A percentile compares a stretch with the other conserved stretches of the same genome.
Conservation (phyloP, 2,888 invertebrate species). For the Globia sparganii region DNA sequence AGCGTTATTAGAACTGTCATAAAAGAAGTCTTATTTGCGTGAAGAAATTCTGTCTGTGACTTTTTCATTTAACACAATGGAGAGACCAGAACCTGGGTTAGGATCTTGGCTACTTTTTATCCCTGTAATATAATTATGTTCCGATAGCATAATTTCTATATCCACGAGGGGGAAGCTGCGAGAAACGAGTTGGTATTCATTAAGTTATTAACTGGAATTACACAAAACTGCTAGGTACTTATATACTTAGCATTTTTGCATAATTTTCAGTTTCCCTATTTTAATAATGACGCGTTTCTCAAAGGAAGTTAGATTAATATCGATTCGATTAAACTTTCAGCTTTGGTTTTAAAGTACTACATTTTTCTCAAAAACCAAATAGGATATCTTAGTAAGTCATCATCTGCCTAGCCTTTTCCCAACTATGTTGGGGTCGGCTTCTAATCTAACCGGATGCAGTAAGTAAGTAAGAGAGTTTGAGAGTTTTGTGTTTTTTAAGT, state of each 20-base stretch:
- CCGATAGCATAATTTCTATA: not conserved
- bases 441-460: too few relatives aligned
- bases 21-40: not conserved
- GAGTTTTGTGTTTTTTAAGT: too few relatives aligned
- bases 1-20: not conserved
- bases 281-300: conserved; percentile 23
- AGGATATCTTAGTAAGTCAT: too few relatives aligned
- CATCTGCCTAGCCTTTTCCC: too few relatives aligned
- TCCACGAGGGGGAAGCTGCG: not conserved
- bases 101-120: not conserved
- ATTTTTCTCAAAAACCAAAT: not conserved
- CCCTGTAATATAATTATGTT: not conserved
- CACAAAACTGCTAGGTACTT: not conserved
- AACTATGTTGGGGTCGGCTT: too few relatives aligned
- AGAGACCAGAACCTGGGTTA: not conserved
- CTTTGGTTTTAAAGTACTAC: not conserved
- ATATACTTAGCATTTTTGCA: not conserved
- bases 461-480: too few relatives aligned
- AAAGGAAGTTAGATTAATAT: conserved; percentile 26
- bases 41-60: not conserved
- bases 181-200: not conserved
- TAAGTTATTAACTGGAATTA: not conserved
- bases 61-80: not conserved
- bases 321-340: conserved; percentile 13
- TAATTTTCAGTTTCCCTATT: conserved; percentile 38